Evolutionary conservation across 64 coral and sea anemone species (phyloP).

Genomic region (Montipora capricornis): DNA sequence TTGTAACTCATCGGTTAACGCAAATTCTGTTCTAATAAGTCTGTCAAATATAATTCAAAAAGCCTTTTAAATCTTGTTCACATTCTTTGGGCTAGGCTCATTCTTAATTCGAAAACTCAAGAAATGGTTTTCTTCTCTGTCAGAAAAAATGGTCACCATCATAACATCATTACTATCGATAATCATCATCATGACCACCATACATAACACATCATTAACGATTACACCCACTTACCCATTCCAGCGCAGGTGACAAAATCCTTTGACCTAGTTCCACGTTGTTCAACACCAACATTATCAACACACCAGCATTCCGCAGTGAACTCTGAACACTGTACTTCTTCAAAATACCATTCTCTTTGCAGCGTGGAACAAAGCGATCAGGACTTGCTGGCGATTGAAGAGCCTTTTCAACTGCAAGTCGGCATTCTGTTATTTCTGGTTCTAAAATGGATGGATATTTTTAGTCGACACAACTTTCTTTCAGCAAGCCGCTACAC

Average conservation of each 20-base stretch:
- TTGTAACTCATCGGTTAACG: neutral
- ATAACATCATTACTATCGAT: neutral
- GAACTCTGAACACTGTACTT: slow-evolving; percentile 78
- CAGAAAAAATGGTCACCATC: neutral
- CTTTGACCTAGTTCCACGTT: slow-evolving; percentile 73
- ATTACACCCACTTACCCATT: slow-evolving; percentile 23
- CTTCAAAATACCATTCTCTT: slow-evolving; percentile 78
- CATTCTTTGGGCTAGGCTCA: too few species aligned
- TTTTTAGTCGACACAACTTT: too few species aligned
- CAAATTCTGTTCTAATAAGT: neutral
- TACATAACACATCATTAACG: too few species aligned
- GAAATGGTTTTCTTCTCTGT: too few species aligned
- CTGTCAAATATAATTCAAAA: neutral
- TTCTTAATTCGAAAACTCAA: neutral
- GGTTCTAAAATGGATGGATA: neutral
- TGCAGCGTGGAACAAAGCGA: slow-evolving; percentile 80
- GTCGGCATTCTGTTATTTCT: slow-evolving; percentile 27
- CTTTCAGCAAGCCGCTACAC: too few species aligned
- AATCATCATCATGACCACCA: neutral
- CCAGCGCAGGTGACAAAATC: slow-evolving; percentile 71
- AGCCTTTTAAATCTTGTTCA: neutral
- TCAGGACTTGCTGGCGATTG: slow-evolving; percentile 2
- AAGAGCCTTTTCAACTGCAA: slow-evolving; percentile 44
- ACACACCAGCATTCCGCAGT: slow-evolving; percentile 90
- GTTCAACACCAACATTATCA: slow-evolving; percentile 68